These are phyloP conservation scores for Recurvirostra avosetta DNA, from an alignment of 2,113 vertebrate species.

Conservation along the genomic window DNA sequence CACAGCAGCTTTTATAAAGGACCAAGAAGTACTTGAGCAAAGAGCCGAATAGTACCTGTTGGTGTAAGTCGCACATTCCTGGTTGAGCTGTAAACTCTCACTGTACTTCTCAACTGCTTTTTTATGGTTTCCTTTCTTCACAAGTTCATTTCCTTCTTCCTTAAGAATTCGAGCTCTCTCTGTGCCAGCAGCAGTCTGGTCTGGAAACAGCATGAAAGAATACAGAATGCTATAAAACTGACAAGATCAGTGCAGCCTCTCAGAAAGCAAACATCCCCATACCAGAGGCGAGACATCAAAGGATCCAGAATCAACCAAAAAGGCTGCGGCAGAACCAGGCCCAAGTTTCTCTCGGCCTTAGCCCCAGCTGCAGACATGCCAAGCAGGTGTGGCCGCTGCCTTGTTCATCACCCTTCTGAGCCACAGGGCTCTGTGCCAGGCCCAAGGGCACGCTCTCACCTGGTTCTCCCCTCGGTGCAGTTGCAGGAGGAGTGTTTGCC, in stretches of 20 bases:
- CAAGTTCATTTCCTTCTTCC: constrained; percentile 89
- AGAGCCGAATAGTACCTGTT: constrained; percentile 81
- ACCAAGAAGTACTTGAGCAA: background rate
- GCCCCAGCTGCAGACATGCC: background rate
- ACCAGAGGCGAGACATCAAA: background rate
- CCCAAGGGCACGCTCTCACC: constrained; percentile 46
- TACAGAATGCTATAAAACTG: background rate
- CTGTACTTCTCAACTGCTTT: constrained; percentile 90
- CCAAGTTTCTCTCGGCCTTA: background rate
- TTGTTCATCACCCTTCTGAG: background rate
- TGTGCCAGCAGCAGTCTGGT: constrained; percentile 47
- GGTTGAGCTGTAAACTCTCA: constrained; percentile 81
- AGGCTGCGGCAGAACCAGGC: background rate
- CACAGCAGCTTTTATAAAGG: background rate
- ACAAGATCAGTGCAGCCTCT: background rate
- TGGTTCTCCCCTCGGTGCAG: background rate
- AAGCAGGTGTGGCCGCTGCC: background rate
- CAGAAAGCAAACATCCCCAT: background rate
- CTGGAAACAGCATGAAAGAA: constrained; percentile 42
- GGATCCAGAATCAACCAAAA: background rate
- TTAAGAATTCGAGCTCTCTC: constrained; percentile 82
- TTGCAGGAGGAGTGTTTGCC: constrained; percentile 32
- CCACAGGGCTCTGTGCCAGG: background rate
- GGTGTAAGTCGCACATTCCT: constrained; percentile 86
- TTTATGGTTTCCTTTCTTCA: constrained; percentile 89